A percentile compares a stretch with the other conserved stretches of the same genome.
phyloP scores from a whole-genome alignment of 2,888 invertebrate genomes.

The Aphidius colemani region DNA sequence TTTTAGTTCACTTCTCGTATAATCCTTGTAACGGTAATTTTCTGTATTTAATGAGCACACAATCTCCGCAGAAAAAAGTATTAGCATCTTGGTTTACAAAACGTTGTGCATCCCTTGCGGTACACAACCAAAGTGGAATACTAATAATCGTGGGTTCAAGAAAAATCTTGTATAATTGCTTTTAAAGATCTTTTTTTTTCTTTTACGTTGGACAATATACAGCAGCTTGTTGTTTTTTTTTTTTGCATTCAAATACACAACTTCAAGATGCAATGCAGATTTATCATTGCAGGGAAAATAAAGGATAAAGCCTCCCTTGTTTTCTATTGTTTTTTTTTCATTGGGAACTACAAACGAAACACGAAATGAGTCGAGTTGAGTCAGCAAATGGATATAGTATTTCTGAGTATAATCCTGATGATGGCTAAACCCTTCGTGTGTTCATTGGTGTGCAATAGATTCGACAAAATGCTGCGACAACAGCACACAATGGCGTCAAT shows the following conservation, averaged over 20 bases:
- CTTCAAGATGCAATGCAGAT: not conserved
- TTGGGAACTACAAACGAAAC: slow-evolving; percentile 2
- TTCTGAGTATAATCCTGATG: slow-evolving; percentile 15
- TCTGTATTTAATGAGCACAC: slow-evolving; percentile 39
- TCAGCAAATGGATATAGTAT: slow-evolving; percentile 24
- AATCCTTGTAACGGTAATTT: slow-evolving; percentile 25
- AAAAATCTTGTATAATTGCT: no score
- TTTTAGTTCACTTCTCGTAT: slow-evolving; percentile 29
- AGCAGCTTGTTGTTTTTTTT: no score
- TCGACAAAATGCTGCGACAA: slow-evolving; percentile 7
- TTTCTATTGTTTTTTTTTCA: slow-evolving; percentile 3
- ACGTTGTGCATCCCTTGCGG: slow-evolving; percentile 1
- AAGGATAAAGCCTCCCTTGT: not conserved
- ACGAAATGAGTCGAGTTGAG: slow-evolving; percentile 1
- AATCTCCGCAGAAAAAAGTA: slow-evolving; percentile 32
- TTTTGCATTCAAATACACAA: not conserved
- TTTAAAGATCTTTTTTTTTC: no score
- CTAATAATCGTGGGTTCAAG: no score
- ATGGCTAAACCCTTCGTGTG: not conserved
- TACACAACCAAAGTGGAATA: no score
- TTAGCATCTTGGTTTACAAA: slow-evolving; percentile 14
- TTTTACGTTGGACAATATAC: no score
- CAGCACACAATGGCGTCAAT: slow-evolving; percentile 1
- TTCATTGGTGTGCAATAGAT: not conserved
- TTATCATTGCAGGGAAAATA: not conserved